Base-by-base conservation (phyloP, 2,797 vertebrate genomes). In the Coranthus polyacanthus region DNA sequence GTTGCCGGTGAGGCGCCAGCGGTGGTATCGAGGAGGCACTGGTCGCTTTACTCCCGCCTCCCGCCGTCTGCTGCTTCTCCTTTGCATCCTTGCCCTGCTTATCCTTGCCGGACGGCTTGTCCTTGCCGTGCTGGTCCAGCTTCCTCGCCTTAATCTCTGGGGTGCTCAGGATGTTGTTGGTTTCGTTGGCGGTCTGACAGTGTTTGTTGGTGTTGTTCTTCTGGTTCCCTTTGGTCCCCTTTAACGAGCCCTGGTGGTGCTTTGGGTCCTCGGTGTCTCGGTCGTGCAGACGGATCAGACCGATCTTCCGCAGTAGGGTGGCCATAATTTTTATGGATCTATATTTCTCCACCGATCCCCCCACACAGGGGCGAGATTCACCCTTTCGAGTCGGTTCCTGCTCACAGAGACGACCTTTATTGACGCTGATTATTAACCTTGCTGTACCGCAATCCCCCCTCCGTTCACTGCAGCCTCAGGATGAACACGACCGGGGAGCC, bases 191-290 rank as follows among this genome's bases (percentile, higher is more conserved):
- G 47, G 92, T 91, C 87, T 94, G 91, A 90, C 92, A 96, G 90
- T 95, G 94, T 88, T 96, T 97, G 88, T 94, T 95, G 91, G 93
- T 92, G 90, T 94, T 95, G 81, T 95, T 96, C 75, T 96, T 97
- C 92, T 95, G 94, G 88, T 88, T 95, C 66, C 96, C 94, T 77
- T 96, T 96, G 88, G 92, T 95, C 50, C 95, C 94, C 82, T 98
- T 95, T 66, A 96, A 93, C 17, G 97, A 96, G 84, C 95, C 96
- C 85, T 97, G 96, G 49, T 96, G 96, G 87, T 98, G 97, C 91
- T 99, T 99, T 68, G 97, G 97, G 89, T 98, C 97, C 92, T 98
- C 97, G 12, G 97, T 98, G 93, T 99, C 97, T 81, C 97, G 94
- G 91, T 96, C 97, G 94, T 98, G 97, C 89, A 99, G 95, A 70